These are phyloP conservation scores for Drosophila azteca DNA, from an alignment of 1,140 invertebrate species.

Conservation along the genomic window DNA sequence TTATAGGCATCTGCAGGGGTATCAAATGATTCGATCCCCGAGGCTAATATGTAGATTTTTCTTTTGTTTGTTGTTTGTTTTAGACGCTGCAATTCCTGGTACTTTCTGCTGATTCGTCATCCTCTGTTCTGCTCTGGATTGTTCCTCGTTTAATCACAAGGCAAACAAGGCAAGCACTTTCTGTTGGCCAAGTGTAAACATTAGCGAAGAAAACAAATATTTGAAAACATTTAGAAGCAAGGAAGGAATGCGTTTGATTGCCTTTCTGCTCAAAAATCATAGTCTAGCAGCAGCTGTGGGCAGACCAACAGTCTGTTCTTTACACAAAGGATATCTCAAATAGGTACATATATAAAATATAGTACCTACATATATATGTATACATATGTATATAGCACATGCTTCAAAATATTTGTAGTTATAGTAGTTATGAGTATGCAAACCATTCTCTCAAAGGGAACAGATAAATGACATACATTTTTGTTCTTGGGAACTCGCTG, in stretches of 20 bases:
- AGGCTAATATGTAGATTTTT: no score
- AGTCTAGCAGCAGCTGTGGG: constrained; percentile 37
- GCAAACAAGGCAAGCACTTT: constrained; percentile 45
- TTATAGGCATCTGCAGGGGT: no score
- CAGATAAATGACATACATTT: no score
- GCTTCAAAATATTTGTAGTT: no score
- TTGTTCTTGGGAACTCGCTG: no score
- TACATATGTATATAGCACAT: no score
- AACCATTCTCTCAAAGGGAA: no score
- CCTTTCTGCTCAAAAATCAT: constrained; percentile 27
- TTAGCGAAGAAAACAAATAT: constrained; percentile 66
- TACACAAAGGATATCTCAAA: no score
- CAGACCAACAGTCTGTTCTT: constrained; percentile 1
- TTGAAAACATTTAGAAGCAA: constrained; percentile 47
- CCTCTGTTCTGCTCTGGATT: neutral
- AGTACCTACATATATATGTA: no score
- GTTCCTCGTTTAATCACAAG: constrained; percentile 52
- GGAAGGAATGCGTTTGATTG: constrained; percentile 11
- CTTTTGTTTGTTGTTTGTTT: constrained; percentile 26
- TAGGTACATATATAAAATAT: no score
- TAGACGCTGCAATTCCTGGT: constrained; percentile 45
- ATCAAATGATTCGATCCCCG: no score
- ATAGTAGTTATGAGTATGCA: no score
- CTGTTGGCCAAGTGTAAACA: constrained; percentile 64
- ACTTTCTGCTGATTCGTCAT: constrained; percentile 30